Base-by-base conservation (phyloP, 1,140 invertebrate species). In the Chionoecetes opilio region DNA sequence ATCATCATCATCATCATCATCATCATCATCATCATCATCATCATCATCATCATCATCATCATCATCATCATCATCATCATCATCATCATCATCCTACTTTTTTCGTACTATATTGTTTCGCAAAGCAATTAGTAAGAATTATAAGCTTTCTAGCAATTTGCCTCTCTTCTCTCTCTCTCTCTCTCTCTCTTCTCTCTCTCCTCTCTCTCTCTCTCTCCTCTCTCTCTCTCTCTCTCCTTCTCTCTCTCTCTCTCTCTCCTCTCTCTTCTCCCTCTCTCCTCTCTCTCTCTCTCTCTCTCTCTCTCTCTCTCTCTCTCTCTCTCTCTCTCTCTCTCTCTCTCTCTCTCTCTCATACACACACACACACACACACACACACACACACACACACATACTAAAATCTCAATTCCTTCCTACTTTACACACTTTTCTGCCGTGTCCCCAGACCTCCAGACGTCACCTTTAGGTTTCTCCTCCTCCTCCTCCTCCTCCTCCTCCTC, bases 271-370 rank as follows among this genome's bases (percentile, higher is more conserved):
- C 35, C 84, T 26, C 21, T 31, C 29, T 37, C 84, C 29, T 85
- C 84, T 32, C 11, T 8, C 21, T 17, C 84, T 26, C 21, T 8
- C 29, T 85, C 84, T 26, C 32, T 31, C 29, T 85, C 84, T 26
- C 32, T 31, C 29, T 37, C 84, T 31, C 3, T 31, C 84, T 85
- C 84, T 31, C 32, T 31, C 84, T 85, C 84, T 21, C 29, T 21
- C 84, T 85, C 34, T 34, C 31, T 85, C 34, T 85, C 84, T 85
- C 84, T 85, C 84, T 85, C 17, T 85, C 84, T 85, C 32, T 86
- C 84, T 86, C 84, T 86, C 84, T 86, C 84, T 86, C 84, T 86
- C 84, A 34, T 32, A 34, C 84, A 34, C 84, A 34, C 84, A 34
- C 84, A 34, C 84, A 34, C 84, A 34, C 84, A 34, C 84, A 34